Percentiles rank a stretch among this genome's conserved stretches.
Evolutionary conservation across 2,797 vertebrate species (phyloP).

Genomic region (Rhynchotus rufescens): DNA sequence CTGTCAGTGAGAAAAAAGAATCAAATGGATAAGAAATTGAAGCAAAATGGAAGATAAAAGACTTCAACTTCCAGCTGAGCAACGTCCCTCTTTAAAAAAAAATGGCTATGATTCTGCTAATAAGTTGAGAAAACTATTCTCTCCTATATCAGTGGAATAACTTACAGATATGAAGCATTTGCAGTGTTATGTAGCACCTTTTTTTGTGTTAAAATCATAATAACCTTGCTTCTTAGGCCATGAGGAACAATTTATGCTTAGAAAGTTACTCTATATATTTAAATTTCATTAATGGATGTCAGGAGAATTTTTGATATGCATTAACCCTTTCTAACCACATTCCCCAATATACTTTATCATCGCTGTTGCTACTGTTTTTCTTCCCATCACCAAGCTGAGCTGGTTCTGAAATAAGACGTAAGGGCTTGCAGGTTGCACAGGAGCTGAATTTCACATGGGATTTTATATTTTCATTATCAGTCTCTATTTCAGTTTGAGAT

Average conservation of each 20-base stretch:
- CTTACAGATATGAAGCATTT: neutral
- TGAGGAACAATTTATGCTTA: neutral
- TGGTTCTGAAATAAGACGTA: constrained; percentile 8
- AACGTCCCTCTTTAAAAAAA: neutral
- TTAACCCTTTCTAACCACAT: neutral
- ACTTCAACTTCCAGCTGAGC: neutral
- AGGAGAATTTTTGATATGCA: neutral
- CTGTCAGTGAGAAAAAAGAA: neutral
- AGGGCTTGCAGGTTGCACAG: constrained; percentile 6
- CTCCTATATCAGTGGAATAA: constrained; percentile 1
- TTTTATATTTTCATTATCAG: constrained; percentile 19
- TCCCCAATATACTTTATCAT: constrained; percentile 11
- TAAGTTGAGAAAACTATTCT: neutral
- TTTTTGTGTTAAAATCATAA: constrained; percentile 12
- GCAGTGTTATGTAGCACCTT: neutral
- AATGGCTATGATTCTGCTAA: neutral
- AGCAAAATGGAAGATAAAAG: neutral
- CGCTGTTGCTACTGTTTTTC: constrained; percentile 9
- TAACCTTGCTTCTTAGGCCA: neutral
- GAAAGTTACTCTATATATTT: neutral
- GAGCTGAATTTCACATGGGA: constrained; percentile 23
- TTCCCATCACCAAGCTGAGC: neutral
- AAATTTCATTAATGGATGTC: neutral
- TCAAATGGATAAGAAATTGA: constrained; percentile 5
- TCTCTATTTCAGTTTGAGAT: constrained; percentile 29